phyloP scores from a whole-genome alignment of 1,140 invertebrate genomes.

The Adoxophyes honmai region DNA sequence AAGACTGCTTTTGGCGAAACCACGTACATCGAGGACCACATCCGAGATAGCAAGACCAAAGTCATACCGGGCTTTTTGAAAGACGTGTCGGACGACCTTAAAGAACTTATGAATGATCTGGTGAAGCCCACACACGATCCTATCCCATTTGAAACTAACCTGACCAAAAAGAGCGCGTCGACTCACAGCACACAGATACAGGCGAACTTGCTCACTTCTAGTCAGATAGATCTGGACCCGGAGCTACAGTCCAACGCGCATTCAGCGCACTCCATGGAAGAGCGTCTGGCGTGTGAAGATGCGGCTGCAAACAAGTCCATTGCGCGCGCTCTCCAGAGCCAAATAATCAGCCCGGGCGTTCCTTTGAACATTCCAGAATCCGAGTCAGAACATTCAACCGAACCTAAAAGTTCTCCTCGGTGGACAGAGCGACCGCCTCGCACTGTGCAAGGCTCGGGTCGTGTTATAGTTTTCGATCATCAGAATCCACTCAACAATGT shows the following conservation, averaged over 20 bases:
- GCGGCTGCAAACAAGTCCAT: not conserved
- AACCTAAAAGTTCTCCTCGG: not conserved
- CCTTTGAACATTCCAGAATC: too few species aligned
- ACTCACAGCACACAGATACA: slow-evolving; percentile 52
- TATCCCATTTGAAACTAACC: slow-evolving; percentile 24
- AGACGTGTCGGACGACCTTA: slow-evolving; percentile 52
- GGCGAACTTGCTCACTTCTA: slow-evolving; percentile 50
- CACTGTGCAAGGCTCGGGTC: slow-evolving; percentile 11
- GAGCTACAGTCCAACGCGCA: slow-evolving; percentile 32
- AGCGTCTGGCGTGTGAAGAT: not conserved
- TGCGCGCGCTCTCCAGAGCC: not conserved
- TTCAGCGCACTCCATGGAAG: slow-evolving; percentile 24
- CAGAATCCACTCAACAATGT: slow-evolving; percentile 60
- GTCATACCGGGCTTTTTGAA: slow-evolving; percentile 54
- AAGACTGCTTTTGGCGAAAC: slow-evolving; percentile 53
- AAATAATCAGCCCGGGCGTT: too few species aligned
- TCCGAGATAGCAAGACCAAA: slow-evolving; percentile 24
- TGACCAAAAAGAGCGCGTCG: slow-evolving; percentile 26
- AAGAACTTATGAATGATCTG: slow-evolving; percentile 56
- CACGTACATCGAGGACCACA: slow-evolving; percentile 38
- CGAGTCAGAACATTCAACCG: not conserved
- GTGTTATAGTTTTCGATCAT: slow-evolving; percentile 47
- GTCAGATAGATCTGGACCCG: slow-evolving; percentile 55
- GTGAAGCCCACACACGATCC: slow-evolving; percentile 51
- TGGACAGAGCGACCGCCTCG: not conserved